Conservation (phyloP, 2,113 vertebrate genomes). For the Arenaria interpres region DNA sequence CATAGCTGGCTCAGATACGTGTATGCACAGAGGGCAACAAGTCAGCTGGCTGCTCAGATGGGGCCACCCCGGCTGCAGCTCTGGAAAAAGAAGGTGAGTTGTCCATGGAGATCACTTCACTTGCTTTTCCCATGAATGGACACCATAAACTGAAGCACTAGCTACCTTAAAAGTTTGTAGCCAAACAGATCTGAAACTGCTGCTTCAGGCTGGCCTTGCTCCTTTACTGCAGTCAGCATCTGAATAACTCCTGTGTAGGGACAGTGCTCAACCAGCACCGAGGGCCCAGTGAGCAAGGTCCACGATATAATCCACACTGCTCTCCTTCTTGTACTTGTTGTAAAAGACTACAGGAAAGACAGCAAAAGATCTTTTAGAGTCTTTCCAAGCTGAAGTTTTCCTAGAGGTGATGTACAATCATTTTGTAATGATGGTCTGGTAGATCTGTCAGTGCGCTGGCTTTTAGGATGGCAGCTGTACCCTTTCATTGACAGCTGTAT, state of each 20-base stretch:
- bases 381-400: background rate
- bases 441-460: background rate
- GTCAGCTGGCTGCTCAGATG: accelerated
- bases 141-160: background rate
- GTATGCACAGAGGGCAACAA: background rate
- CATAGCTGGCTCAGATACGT: background rate
- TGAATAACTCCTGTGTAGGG: accelerated
- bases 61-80: background rate
- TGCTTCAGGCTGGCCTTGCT: background rate
- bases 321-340: background rate
- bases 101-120: background rate
- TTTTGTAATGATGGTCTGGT: background rate
- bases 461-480: background rate
- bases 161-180: background rate
- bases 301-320: background rate
- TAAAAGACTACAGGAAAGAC: background rate
- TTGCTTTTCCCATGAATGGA: accelerated
- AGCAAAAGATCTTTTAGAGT: background rate
- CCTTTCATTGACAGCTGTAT: background rate
- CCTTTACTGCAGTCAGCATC: background rate
- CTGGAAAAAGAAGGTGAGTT: background rate
- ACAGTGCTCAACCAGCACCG: background rate
- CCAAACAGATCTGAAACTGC: background rate
- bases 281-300: accelerated
- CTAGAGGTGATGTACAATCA: background rate